phyloP scores from a whole-genome alignment of 2,797 vertebrate species.

The Vultur gryphus region DNA sequence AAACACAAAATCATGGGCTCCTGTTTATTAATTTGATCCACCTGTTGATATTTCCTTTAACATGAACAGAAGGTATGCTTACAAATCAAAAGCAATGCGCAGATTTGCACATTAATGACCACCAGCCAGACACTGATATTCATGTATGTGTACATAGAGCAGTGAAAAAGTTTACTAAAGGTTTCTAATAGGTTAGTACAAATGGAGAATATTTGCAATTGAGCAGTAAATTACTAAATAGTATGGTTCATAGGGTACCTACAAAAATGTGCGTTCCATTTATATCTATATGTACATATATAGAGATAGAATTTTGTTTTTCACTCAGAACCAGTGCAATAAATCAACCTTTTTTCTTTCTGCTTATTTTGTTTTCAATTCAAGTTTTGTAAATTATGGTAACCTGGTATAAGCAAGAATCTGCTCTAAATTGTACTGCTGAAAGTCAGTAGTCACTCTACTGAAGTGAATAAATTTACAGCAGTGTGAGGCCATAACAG shows the following conservation, averaged over 20 bases:
- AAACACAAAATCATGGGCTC: neutral
- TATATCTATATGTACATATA: neutral
- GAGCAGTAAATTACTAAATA: neutral
- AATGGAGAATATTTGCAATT: neutral
- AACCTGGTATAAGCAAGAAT: neutral
- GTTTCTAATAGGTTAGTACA: neutral
- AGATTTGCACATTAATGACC: neutral
- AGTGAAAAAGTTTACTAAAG: neutral
- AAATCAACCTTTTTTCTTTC: neutral
- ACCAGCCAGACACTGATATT: neutral
- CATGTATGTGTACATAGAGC: neutral
- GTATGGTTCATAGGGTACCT: neutral
- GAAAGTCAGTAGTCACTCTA: neutral
- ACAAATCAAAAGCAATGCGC: neutral
- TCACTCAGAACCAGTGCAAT: neutral
- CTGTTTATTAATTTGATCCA: neutral
- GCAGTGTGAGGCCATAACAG: neutral
- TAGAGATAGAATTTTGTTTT: neutral
- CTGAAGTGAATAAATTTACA: neutral
- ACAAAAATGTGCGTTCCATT: neutral
- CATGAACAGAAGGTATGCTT: neutral
- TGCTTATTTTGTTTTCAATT: neutral
- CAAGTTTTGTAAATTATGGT: neutral
- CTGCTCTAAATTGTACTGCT: neutral
- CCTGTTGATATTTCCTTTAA: neutral